phyloP scores from a whole-genome alignment of 1,140 invertebrate species.

The Neoseiulus cucumeris region DNA sequence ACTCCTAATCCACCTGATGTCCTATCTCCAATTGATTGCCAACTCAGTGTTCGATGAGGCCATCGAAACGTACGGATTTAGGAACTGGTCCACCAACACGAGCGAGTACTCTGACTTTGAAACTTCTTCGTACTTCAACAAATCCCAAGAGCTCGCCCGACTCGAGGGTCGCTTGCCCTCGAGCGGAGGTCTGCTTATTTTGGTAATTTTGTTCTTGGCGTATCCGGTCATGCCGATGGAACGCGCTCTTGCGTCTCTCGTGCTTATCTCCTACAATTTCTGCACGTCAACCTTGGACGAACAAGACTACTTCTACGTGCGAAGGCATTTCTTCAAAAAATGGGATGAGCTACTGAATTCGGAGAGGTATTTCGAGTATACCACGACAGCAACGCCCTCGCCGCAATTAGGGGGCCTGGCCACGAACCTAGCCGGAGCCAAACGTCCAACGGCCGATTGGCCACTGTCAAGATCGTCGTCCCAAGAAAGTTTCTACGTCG shows the following conservation, averaged over 20 bases:
- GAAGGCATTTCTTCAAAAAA: neutral
- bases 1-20: neutral
- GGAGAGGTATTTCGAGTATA: neutral
- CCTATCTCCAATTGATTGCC: neutral
- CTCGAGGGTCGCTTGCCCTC: constrained; percentile 3
- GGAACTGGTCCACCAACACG: neutral
- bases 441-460: neutral
- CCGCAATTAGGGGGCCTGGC: neutral
- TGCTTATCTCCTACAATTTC: neutral
- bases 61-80: neutral
- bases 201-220: neutral
- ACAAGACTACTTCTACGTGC: constrained; percentile 4
- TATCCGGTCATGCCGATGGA: neutral
- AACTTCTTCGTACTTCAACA: neutral
- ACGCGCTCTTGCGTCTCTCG: neutral
- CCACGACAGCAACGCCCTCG: neutral
- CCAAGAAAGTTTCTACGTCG: neutral
- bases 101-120: neutral
- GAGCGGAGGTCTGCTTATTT: neutral
- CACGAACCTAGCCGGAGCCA: neutral
- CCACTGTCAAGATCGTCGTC: neutral
- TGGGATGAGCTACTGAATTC: neutral
- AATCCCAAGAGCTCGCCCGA: neutral
- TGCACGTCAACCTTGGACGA: neutral
- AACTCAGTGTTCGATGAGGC: constrained; percentile 6